phyloP scores from a whole-genome alignment of 2,113 vertebrate genomes.

The Epinephelus fuscoguttatus region DNA sequence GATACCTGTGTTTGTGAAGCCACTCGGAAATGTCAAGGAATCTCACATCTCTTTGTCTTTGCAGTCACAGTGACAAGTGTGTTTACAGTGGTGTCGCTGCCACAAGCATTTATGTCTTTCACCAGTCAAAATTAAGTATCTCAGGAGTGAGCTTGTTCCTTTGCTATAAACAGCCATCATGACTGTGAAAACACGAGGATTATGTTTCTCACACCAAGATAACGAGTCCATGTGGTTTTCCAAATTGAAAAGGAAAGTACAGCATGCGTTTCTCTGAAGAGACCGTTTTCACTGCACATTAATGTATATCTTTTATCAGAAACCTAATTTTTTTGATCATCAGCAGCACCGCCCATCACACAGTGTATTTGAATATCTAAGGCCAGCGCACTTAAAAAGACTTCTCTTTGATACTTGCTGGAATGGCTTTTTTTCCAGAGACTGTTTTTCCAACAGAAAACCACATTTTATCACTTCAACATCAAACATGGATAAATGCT shows the following conservation, averaged over 20 bases:
- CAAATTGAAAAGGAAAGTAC: conserved; percentile 26
- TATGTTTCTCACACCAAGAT: conserved; percentile 13
- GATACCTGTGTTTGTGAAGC: conserved; percentile 64
- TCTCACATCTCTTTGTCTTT: conserved; percentile 56
- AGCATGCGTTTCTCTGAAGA: conserved; percentile 16
- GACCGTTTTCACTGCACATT: neutral
- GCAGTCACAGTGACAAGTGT: conserved; percentile 61
- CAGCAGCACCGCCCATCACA: neutral
- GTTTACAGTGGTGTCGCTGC: conserved; percentile 49
- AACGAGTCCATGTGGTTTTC: conserved; percentile 26
- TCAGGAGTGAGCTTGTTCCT: conserved; percentile 4
- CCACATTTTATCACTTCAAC: neutral
- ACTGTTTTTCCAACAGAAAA: conserved; percentile 26
- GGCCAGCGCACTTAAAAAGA: conserved; percentile 3
- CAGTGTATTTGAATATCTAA: conserved; percentile 35
- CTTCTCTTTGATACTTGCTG: conserved; percentile 32
- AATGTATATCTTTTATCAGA: conserved; percentile 15
- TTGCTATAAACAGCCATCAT: neutral
- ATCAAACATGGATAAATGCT: neutral
- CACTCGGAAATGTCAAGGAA: conserved; percentile 52
- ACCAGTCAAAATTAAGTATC: conserved; percentile 44
- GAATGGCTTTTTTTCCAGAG: conserved; percentile 8
- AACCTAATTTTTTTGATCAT: conserved; percentile 8
- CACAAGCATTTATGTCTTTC: conserved; percentile 21
- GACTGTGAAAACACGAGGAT: conserved; percentile 9